Conservation (phyloP, 64 coral and sea anemone species). For the Platygyra sinensis region DNA sequence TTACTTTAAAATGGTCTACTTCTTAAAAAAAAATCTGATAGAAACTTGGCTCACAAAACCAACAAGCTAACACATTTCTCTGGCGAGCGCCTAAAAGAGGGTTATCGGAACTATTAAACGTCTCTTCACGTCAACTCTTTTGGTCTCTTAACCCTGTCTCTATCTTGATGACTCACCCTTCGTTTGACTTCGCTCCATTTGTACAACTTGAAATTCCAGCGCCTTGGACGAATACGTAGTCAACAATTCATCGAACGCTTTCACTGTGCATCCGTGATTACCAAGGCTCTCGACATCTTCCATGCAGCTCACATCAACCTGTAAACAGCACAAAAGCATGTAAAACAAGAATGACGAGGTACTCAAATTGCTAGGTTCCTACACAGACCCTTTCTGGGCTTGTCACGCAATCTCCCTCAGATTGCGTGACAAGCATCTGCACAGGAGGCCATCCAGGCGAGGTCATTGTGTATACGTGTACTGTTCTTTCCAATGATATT, state of each 20-base stretch:
- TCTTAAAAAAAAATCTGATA: no score
- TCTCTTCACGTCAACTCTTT: neutral
- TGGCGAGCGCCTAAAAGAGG: neutral
- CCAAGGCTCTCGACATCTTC: conserved; percentile 55
- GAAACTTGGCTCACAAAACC: no score
- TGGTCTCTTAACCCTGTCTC: neutral
- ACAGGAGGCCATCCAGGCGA: no score
- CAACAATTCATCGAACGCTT: conserved; percentile 86
- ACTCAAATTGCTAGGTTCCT: no score
- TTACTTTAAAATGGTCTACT: no score
- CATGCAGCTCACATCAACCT: conserved; percentile 64
- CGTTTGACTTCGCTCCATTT: conserved; percentile 48
- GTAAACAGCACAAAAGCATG: neutral
- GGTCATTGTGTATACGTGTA: no score
- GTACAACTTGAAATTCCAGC: conserved; percentile 91
- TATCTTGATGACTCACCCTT: neutral
- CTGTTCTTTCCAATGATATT: no score
- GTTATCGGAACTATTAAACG: neutral
- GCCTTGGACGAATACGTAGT: conserved; percentile 80
- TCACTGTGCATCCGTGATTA: conserved; percentile 68
- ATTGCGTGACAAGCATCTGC: no score
- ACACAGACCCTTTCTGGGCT: no score
- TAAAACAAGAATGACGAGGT: neutral
- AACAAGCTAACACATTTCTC: no score
- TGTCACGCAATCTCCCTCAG: no score